Base-by-base conservation (phyloP, 2,888 invertebrate species). In the Anoplius nigerrimus region DNA sequence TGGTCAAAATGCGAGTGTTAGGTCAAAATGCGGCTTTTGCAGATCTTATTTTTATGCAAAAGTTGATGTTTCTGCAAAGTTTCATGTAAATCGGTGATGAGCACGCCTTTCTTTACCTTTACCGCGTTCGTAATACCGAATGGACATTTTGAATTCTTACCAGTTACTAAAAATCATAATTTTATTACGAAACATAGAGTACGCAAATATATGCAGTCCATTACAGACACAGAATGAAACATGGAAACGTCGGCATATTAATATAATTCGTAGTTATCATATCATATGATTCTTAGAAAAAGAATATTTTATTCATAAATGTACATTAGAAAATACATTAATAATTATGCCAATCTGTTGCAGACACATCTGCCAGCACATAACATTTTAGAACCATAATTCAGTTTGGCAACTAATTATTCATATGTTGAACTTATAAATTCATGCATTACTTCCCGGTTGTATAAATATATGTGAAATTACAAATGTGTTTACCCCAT, bases 301-400 rank as follows among this genome's bases (percentile, higher is more conserved):
- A 74, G 72, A 48, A 72, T 62, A 69, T 21, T 81, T 84, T 84
- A 82, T 84, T 84, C 58, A 76, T 80, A 81, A 82, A 83, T 58
- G 58, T 72, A 65, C 57, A 72, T 58, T 74, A 72, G 65, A 79
- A 80, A 80, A 72, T 74, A 74, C 67, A 71, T 57, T 60, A 61
- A 75, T 62, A 51, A 76, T 68, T 69, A 72, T 72, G 60, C 69
- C 69, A 68, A 72, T 69, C 22, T 46, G 63, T 54, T 64, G 62
- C n/a, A 70, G 56, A 20, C 46, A 51, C 34, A 43, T 34, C 64
- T 59, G 24, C 42, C 48, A 13, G 45, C 20, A 51, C 54, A 55
- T 21, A 24, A 57, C 61, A 54, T 63, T 63, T 71, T 71, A 71
- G 52, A 77, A 70, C 75, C 59, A 66, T 74, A 55, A 58, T 42